A percentile compares a stretch with the other conserved stretches of the same genome.
These are phyloP conservation scores for Okapia johnstoni DNA, from an alignment of 2,113 vertebrate genomes.

Conservation along the genomic window DNA sequence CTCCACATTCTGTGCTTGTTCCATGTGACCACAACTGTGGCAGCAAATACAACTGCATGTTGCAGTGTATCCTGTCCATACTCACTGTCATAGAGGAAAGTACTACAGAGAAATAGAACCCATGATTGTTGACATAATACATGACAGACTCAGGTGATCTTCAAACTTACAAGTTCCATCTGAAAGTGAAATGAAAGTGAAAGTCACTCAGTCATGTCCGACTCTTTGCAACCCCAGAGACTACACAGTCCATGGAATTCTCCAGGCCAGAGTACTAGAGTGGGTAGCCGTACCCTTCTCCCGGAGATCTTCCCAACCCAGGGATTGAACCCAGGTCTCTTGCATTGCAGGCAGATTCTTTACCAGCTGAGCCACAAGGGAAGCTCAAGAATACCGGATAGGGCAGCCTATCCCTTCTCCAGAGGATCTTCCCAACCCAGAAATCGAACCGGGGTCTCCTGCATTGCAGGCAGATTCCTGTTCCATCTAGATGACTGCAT, in stretches of 20 bases:
- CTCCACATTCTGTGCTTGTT: accelerated
- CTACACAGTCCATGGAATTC: background rate
- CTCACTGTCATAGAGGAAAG: background rate
- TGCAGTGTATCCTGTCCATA: accelerated
- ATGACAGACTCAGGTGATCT: background rate
- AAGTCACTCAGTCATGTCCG: background rate
- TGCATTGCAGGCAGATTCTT: background rate
- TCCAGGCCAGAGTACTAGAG: background rate
- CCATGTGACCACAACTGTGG: background rate
- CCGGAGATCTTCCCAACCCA: background rate
- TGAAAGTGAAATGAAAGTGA: background rate
- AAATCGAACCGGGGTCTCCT: background rate
- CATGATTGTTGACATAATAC: too few relatives aligned
- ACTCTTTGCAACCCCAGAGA: background rate
- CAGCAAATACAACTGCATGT: accelerated
- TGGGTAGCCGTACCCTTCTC: accelerated
- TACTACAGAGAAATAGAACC: background rate
- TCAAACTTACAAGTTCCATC: background rate
- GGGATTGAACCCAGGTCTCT: background rate
- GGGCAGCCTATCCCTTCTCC: background rate
- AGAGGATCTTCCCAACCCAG: background rate
- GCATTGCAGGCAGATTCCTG: background rate
- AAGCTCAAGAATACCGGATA: background rate
- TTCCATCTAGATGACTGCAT: background rate
- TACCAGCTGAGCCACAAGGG: background rate